A percentile compares a stretch with the other conserved stretches of the same genome.
Conservation (phyloP, 2,888 invertebrate species). For the Apamea epomidion region DNA sequence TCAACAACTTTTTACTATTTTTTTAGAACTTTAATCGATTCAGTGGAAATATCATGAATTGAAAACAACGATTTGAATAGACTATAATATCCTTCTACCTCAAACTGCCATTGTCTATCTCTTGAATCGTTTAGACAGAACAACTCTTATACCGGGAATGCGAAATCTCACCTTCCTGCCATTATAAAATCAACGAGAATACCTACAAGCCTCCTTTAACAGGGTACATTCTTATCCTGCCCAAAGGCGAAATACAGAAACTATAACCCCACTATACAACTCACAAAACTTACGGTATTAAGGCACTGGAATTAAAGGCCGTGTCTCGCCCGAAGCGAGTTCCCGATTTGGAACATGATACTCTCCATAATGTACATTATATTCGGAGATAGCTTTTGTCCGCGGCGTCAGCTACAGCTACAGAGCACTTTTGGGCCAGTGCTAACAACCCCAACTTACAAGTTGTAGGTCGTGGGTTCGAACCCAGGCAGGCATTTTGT, state of each 20-base stretch:
- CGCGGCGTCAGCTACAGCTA: background rate
- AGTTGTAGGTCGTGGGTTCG: background rate
- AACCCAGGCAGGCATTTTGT: background rate
- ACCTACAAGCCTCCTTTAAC: background rate
- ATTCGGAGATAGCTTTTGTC: background rate
- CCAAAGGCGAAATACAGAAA: conserved; percentile 10
- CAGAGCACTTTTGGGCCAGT: background rate
- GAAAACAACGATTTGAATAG: background rate
- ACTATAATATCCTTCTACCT: background rate
- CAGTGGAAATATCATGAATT: background rate
- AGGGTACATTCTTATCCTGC: background rate
- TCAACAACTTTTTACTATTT: background rate
- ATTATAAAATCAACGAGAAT: background rate
- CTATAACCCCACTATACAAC: conserved; percentile 2
- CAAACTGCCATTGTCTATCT: background rate
- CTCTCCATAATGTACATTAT: conserved; percentile 18
- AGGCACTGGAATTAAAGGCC: background rate
- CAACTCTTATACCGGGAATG: too few relatives aligned
- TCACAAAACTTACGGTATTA: conserved; percentile 38
- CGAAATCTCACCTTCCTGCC: background rate
- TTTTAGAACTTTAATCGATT: background rate
- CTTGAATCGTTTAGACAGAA: background rate
- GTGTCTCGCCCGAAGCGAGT: conserved; percentile 46
- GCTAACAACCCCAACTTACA: background rate
- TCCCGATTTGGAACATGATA: conserved; percentile 19